These are phyloP conservation scores for Sternotherus odoratus DNA, from an alignment of 2,797 vertebrate genomes.

Conservation along the genomic window DNA sequence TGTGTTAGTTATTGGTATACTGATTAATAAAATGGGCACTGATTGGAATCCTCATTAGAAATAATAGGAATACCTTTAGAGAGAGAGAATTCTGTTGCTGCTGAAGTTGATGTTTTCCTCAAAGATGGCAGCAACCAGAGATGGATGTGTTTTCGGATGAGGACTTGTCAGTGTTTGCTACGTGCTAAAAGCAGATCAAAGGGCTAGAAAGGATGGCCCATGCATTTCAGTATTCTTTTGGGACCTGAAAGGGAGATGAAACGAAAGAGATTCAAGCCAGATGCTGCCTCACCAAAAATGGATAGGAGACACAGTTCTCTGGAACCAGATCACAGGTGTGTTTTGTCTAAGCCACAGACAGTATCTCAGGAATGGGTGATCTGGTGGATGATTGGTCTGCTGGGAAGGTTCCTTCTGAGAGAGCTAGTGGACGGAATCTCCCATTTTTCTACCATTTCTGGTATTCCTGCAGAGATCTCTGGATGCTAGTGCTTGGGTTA, in stretches of 20 bases:
- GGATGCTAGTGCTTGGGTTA: background rate
- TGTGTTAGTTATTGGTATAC: background rate
- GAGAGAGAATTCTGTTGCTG: accelerated
- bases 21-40: accelerated
- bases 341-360: background rate
- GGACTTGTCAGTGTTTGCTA: accelerated
- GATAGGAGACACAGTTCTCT: background rate
- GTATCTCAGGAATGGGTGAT: accelerated
- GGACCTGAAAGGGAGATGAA: background rate
- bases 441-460: accelerated
- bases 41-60: background rate
- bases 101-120: accelerated
- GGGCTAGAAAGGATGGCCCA: background rate
- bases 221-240: accelerated
- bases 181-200: background rate
- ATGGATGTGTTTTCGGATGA: accelerated
- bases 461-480: accelerated
- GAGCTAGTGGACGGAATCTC: accelerated
- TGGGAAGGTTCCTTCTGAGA: accelerated
- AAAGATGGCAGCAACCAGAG: accelerated
- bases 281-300: accelerated
- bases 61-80: background rate
- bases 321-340: accelerated
- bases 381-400: background rate
- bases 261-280: accelerated